These are phyloP conservation scores for Rhabdomys pumilio DNA, from an alignment of 2,797 vertebrate species.

Conservation along the genomic window DNA sequence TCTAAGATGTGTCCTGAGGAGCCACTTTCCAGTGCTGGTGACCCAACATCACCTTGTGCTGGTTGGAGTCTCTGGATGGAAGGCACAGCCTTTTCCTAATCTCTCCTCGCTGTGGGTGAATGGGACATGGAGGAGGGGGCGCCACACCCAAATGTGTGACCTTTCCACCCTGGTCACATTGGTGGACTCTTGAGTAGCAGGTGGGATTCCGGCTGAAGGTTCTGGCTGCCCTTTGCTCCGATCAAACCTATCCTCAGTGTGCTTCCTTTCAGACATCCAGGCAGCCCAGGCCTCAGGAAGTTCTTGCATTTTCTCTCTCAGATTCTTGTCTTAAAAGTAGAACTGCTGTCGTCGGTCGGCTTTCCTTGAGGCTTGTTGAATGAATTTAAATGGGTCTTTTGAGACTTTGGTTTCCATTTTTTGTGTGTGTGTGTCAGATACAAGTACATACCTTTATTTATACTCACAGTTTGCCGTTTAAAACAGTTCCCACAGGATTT, in stretches of 20 bases:
- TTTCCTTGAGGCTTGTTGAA: neutral
- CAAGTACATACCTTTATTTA: neutral
- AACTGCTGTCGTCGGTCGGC: neutral
- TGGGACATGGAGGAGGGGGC: neutral
- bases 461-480: neutral
- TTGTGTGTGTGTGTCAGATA: neutral
- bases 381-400: neutral
- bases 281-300: neutral
- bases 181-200: neutral
- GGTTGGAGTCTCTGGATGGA: neutral
- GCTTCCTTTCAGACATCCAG: neutral
- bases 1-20: neutral
- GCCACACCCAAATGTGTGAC: neutral
- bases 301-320: neutral
- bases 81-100: neutral
- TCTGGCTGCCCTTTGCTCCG: neutral
- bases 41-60: neutral
- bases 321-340: neutral
- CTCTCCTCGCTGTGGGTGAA: neutral
- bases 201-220: neutral
- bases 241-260: neutral
- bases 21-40: neutral
- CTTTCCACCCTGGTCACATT: no score
- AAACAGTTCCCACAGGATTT: neutral
- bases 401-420: neutral